These are phyloP conservation scores for zebrafish (Danio rerio) DNA, from an alignment of 2,113 vertebrate species.

Conservation along the genomic window DNA sequence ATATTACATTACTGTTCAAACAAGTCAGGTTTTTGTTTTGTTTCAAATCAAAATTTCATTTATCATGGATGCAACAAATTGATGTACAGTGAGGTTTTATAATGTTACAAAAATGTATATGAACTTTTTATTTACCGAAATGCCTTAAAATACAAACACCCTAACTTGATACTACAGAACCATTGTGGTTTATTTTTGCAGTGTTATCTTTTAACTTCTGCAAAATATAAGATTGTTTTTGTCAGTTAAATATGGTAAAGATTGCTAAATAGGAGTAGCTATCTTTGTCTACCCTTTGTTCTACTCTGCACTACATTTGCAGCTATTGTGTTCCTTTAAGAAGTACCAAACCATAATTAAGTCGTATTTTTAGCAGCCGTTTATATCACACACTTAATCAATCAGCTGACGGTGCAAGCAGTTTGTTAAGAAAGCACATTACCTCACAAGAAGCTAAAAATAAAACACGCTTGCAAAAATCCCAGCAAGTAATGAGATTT, in stretches of 20 bases:
- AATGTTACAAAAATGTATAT: too few relatives aligned
- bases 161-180: too few relatives aligned
- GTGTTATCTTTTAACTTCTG: too few relatives aligned
- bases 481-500: not conserved
- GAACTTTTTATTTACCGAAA: too few relatives aligned
- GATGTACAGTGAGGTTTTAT: too few relatives aligned
- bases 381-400: not conserved
- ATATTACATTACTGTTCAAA: too few relatives aligned
- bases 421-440: not conserved
- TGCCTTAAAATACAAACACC: too few relatives aligned
- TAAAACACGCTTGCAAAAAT: constrained; percentile 21
- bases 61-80: too few relatives aligned
- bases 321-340: not conserved
- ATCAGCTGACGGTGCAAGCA: not conserved
- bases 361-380: constrained; percentile 1
- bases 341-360: constrained; percentile 7
- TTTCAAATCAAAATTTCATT: too few relatives aligned
- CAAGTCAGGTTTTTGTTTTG: too few relatives aligned
- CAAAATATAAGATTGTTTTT: too few relatives aligned
- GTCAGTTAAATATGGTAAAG: not conserved
- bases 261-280: not conserved
- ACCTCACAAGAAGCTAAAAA: not conserved
- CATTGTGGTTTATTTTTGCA: too few relatives aligned
- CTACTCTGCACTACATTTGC: not conserved
- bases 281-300: not conserved